A percentile compares a stretch with the other conserved stretches of the same genome.
Conservation (phyloP, 2,797 vertebrate species). For the Holocentrus rufus region DNA sequence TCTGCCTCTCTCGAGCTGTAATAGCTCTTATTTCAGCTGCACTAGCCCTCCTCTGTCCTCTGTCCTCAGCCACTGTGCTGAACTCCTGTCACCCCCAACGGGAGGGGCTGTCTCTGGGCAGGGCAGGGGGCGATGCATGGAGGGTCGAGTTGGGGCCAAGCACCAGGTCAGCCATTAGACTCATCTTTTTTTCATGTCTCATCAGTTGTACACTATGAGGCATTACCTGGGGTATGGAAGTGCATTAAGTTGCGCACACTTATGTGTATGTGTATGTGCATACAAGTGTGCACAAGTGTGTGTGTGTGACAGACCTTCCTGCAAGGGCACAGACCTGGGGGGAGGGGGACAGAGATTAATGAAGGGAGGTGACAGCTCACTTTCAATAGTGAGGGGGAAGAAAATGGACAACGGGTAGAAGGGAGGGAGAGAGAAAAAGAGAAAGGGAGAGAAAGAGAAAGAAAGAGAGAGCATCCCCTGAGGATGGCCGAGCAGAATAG, state of each 20-base stretch:
- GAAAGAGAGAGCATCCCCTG: not conserved
- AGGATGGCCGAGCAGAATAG: slow-evolving; percentile 1
- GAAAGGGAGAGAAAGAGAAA: slow-evolving; percentile 5
- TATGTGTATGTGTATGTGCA: not conserved
- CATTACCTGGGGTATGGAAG: slow-evolving; percentile 25
- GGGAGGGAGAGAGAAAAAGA: not conserved
- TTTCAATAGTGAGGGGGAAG: slow-evolving; percentile 63
- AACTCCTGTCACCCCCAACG: slow-evolving; percentile 48
- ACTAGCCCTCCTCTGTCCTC: slow-evolving; percentile 48
- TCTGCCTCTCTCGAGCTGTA: slow-evolving; percentile 1
- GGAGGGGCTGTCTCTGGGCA: slow-evolving; percentile 51
- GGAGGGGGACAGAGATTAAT: slow-evolving; percentile 70
- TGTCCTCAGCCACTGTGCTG: slow-evolving; percentile 18
- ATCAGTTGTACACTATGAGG: slow-evolving; percentile 39
- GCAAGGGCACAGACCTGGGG: slow-evolving; percentile 61
- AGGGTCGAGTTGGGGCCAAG: slow-evolving; percentile 28
- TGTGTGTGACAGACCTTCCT: slow-evolving; percentile 32
- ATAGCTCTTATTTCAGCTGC: slow-evolving; percentile 11
- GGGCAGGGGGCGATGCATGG: slow-evolving; percentile 5
- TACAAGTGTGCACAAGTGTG: not conserved
- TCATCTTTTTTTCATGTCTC: slow-evolving; percentile 69
- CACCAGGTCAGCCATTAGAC: slow-evolving; percentile 55
- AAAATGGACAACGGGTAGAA: slow-evolving; percentile 19
- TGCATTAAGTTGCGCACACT: not conserved
- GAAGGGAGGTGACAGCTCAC: slow-evolving; percentile 65